A percentile compares a stretch with the other conserved stretches of the same genome.
phyloP scores from a whole-genome alignment of 2,888 invertebrate species.

The Archips xylosteana region DNA sequence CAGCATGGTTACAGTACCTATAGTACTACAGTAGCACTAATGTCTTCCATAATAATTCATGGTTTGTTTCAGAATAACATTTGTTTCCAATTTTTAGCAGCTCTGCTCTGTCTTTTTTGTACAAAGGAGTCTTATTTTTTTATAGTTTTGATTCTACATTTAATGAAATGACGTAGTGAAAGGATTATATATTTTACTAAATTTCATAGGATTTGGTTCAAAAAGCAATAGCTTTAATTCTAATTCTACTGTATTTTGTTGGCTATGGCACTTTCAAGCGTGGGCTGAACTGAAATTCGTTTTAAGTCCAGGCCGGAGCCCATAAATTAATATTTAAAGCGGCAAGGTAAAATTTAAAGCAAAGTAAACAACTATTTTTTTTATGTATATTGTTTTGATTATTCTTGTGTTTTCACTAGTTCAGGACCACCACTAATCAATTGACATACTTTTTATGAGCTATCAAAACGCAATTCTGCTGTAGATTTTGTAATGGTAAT shows the following conservation, averaged over 20 bases:
- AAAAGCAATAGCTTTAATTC: neutral
- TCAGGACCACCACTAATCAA: no score
- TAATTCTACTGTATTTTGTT: conserved; percentile 4
- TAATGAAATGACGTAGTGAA: neutral
- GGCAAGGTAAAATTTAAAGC: neutral
- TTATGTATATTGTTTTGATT: neutral
- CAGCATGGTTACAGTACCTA: neutral
- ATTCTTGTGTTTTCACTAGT: no score
- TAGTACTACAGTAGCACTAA: conserved; percentile 7
- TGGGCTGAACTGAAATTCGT: conserved; percentile 16
- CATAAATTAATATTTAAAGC: conserved; percentile 5
- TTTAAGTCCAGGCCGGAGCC: conserved; percentile 4
- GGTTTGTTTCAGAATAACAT: neutral
- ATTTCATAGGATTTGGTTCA: neutral
- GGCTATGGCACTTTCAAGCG: neutral
- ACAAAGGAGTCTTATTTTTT: neutral
- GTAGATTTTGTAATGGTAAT: no score
- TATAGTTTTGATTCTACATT: no score
- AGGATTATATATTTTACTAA: neutral
- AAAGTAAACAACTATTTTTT: neutral
- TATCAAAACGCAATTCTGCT: no score
- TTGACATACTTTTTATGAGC: no score
- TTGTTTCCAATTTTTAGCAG: neutral
- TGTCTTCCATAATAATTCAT: neutral
- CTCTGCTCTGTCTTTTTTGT: neutral